Conservation (phyloP, 2,888 invertebrate genomes). For the Megamerina dolium region DNA sequence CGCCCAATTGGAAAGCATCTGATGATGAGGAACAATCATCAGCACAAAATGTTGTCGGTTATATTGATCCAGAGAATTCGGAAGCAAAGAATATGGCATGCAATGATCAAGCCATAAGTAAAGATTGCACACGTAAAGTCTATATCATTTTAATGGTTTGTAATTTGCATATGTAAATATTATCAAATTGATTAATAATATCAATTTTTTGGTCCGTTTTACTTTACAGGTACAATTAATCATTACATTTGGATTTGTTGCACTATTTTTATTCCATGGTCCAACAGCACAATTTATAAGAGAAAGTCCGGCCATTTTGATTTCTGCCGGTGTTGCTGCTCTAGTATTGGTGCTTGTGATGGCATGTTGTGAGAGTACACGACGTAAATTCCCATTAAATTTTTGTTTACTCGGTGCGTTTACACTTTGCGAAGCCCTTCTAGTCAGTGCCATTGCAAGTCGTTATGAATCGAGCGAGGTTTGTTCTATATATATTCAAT, state of each 20-base stretch:
- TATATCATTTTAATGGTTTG: conserved; percentile 45
- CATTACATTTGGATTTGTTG: conserved; percentile 70
- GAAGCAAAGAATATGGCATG: conserved; percentile 40
- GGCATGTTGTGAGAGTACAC: conserved; percentile 77
- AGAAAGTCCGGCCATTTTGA: conserved; percentile 24
- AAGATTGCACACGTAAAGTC: conserved; percentile 47
- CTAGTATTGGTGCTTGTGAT: conserved; percentile 51
- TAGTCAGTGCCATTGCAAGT: conserved; percentile 67
- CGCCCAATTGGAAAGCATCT: too few relatives aligned
- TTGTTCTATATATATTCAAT: too few relatives aligned
- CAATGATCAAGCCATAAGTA: conserved; percentile 40
- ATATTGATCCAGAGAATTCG: conserved; percentile 22
- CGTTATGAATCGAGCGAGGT: conserved; percentile 57
- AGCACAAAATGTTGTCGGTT: too few relatives aligned
- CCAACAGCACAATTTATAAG: conserved; percentile 56
- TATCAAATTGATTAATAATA: too few relatives aligned
- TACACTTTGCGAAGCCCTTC: conserved; percentile 72
- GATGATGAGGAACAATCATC: too few relatives aligned
- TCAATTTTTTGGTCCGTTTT: conserved; percentile 15
- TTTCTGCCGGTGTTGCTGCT: conserved; percentile 26
- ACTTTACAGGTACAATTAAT: conserved; percentile 64
- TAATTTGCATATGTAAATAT: too few relatives aligned
- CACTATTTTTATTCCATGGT: conserved; percentile 63
- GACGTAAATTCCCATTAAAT: conserved; percentile 79
- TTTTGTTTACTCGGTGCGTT: conserved; percentile 80